These are phyloP conservation scores for Sminthurinus signatus DNA, from an alignment of 1,140 invertebrate genomes.

Conservation along the genomic window DNA sequence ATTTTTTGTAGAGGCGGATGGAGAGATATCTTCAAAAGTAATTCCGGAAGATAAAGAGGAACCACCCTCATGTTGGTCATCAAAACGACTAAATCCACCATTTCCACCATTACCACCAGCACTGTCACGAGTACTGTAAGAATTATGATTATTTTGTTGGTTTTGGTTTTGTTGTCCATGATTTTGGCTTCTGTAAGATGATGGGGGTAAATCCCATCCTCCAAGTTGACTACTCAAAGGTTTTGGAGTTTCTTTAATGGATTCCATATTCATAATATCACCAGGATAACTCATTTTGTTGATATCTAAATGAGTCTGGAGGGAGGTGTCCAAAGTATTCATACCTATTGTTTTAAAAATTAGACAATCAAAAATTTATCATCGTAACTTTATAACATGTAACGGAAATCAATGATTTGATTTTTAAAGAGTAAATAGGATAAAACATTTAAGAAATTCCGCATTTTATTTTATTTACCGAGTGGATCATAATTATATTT, in stretches of 20 bases:
- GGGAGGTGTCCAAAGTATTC: conserved; percentile 33
- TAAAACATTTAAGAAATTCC: too few species aligned
- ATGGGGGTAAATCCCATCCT: conserved; percentile 28
- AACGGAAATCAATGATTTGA: too few species aligned
- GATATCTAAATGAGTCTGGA: conserved; percentile 35
- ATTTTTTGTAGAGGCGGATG: background rate
- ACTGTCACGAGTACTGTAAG: background rate
- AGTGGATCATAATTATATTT: conserved; percentile 42
- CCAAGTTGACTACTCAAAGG: conserved; percentile 28
- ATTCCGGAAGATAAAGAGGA: background rate
- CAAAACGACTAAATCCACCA: conserved; percentile 3
- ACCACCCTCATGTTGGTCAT: background rate
- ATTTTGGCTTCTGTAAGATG: background rate
- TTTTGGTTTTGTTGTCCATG: background rate
- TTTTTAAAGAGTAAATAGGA: too few species aligned
- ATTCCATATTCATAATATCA: conserved; percentile 19
- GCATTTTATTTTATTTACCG: conserved; percentile 26
- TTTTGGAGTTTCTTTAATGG: background rate
- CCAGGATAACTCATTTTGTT: conserved; percentile 37
- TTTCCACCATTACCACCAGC: background rate
- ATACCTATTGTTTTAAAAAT: conserved; percentile 15
- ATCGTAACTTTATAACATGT: too few species aligned
- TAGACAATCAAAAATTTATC: background rate
- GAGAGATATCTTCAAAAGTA: background rate
- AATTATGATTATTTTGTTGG: conserved; percentile 2